These are phyloP conservation scores for Polydrusus tereticollis DNA, from an alignment of 2,888 invertebrate species.

Conservation along the genomic window DNA sequence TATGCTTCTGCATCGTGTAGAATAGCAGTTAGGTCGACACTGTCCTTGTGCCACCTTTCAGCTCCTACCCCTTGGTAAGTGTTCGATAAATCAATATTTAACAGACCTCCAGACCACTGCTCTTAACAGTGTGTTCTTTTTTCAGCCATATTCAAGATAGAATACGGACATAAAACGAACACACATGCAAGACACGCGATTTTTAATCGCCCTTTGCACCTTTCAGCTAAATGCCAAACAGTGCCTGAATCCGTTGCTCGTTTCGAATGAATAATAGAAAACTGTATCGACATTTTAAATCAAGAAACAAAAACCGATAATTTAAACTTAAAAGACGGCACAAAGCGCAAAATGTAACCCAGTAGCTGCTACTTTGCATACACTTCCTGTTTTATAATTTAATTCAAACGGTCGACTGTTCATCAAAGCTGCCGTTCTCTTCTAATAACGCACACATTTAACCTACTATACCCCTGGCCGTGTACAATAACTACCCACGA, in stretches of 20 bases:
- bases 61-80: too few species aligned
- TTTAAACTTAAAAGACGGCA: not conserved
- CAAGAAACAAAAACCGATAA: not conserved
- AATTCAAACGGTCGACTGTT: conserved; percentile 10
- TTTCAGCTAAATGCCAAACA: not conserved
- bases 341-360: not conserved
- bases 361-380: conserved; percentile 2
- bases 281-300: not conserved
- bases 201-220: not conserved
- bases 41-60: too few species aligned
- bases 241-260: not conserved
- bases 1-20: too few species aligned
- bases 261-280: not conserved
- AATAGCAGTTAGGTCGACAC: too few species aligned
- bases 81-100: too few species aligned
- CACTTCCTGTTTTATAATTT: conserved; percentile 3
- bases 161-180: too few species aligned
- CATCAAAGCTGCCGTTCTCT: not conserved
- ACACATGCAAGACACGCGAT: too few species aligned
- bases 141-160: too few species aligned
- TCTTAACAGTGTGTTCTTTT: too few species aligned
- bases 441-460: not conserved
- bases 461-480: not conserved
- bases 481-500: not conserved
- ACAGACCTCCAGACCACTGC: too few species aligned